phyloP scores from a whole-genome alignment of 2,888 invertebrate species.

The Cancer borealis region DNA sequence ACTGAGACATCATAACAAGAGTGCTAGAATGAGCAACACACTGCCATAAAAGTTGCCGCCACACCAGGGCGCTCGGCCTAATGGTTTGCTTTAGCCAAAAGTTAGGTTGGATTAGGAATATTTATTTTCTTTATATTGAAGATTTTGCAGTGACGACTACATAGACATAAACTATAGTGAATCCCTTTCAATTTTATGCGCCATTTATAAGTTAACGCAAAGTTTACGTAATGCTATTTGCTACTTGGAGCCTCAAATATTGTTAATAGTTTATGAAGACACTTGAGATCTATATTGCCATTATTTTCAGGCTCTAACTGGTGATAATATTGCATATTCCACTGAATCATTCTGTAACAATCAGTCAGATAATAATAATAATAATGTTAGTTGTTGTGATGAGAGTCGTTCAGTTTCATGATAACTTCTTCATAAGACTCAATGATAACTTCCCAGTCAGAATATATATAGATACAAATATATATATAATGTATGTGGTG shows the following conservation, averaged over 20 bases:
- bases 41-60: constrained; percentile 59
- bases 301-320: constrained; percentile 55
- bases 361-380: constrained; percentile 51
- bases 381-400: constrained; percentile 67
- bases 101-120: neutral
- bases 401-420: constrained; percentile 60
- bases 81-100: neutral
- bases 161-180: neutral
- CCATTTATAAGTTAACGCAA: constrained; percentile 33
- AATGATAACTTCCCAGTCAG: neutral
- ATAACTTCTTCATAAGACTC: constrained; percentile 51
- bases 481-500: constrained; percentile 60
- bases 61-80: constrained; percentile 68
- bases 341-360: constrained; percentile 59
- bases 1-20: constrained; percentile 23
- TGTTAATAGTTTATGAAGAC: constrained; percentile 59
- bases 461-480: constrained; percentile 38
- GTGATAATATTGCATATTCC: constrained; percentile 47
- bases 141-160: constrained; percentile 11
- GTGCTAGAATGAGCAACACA: constrained; percentile 50
- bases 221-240: constrained; percentile 52
- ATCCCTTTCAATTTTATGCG: constrained; percentile 13
- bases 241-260: constrained; percentile 61
- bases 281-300: constrained; percentile 54
- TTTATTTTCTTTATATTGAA: neutral